Percentiles rank a stretch among this genome's conserved stretches.
Evolutionary conservation across 1,140 invertebrate species (phyloP).

Genomic region (Drosophila asahinai): DNA sequence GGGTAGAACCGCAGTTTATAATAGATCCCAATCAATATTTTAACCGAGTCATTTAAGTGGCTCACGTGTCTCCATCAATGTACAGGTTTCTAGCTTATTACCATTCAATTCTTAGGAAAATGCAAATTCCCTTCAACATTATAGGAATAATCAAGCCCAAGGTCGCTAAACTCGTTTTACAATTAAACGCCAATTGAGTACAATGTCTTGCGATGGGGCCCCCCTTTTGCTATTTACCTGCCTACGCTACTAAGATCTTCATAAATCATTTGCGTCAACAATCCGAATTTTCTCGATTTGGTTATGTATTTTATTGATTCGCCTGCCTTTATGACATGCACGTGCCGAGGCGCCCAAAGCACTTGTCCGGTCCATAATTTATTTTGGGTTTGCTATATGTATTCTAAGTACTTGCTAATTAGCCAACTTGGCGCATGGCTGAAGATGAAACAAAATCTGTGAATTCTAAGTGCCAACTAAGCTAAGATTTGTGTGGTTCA

Average conservation of each 20-base stretch:
- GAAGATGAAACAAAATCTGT: constrained; percentile 55
- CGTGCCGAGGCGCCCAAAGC: constrained; percentile 68
- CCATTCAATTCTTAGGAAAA: neutral
- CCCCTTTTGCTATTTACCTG: neutral
- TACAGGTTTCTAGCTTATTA: neutral
- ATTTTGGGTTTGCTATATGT: constrained; percentile 35
- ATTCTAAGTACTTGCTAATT: constrained; percentile 47
- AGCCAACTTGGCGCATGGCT: constrained; percentile 28
- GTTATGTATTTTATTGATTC: constrained; percentile 80
- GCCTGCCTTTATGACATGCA: constrained; percentile 68
- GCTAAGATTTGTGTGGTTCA: constrained; percentile 39
- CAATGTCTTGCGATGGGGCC: neutral
- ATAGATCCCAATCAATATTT: neutral
- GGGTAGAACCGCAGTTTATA: neutral
- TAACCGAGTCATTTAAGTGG: neutral
- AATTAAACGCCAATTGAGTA: constrained; percentile 1
- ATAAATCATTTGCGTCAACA: constrained; percentile 72
- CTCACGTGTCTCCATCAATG: neutral
- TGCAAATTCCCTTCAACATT: constrained; percentile 10
- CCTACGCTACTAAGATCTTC: constrained; percentile 21
- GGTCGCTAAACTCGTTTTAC: constrained; percentile 11
- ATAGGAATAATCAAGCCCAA: neutral
- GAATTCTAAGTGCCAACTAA: constrained; percentile 34
- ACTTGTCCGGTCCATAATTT: constrained; percentile 41
- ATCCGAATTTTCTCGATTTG: constrained; percentile 62